A percentile compares a stretch with the other conserved stretches of the same genome.
Evolutionary conservation across 1,140 invertebrate species (phyloP).

Genomic region (Neodiprion lecontei): DNA sequence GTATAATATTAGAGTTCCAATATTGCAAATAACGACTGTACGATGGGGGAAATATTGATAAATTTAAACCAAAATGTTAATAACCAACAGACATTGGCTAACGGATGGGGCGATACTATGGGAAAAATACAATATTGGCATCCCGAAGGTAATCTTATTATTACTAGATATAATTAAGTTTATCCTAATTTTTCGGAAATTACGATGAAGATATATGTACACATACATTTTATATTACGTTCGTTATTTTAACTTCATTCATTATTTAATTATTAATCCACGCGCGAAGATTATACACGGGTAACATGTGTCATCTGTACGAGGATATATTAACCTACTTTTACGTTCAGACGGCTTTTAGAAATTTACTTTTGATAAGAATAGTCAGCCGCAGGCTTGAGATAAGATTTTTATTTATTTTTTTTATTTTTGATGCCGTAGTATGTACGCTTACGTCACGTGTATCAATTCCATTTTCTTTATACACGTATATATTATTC

Average conservation of each 20-base stretch:
- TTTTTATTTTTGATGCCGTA: background rate
- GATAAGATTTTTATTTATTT: background rate
- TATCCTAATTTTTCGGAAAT: no score
- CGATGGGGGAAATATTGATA: background rate
- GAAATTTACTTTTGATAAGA: background rate
- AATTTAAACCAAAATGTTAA: background rate
- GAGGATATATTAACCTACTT: slow-evolving; percentile 9
- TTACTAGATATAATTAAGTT: no score
- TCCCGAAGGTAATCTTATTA: slow-evolving; percentile 49
- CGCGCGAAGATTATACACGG: background rate
- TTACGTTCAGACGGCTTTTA: background rate
- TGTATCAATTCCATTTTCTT: background rate
- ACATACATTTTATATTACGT: no score
- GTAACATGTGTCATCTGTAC: background rate
- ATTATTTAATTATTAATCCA: background rate
- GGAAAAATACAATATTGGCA: slow-evolving; percentile 57
- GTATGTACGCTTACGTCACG: background rate
- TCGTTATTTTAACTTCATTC: no score
- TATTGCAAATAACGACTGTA: background rate
- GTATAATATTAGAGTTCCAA: background rate
- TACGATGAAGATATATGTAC: no score
- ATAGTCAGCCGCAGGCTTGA: background rate
- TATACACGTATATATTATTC: background rate
- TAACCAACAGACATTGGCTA: slow-evolving; percentile 19
- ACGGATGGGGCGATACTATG: slow-evolving; percentile 51